phyloP scores from a whole-genome alignment of 2,113 vertebrate species.

The Carassius gibelio region DNA sequence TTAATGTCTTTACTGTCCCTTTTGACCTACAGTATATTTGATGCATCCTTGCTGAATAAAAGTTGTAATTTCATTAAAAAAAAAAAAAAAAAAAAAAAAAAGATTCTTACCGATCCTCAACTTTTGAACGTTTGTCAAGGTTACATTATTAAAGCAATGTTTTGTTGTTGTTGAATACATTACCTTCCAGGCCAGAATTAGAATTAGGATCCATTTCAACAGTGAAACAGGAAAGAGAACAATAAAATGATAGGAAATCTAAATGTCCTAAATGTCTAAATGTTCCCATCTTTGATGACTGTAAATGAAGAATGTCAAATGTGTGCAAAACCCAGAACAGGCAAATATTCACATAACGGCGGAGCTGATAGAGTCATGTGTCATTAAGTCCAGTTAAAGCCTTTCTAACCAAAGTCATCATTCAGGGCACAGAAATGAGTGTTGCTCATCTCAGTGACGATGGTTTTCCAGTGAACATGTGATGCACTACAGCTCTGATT shows the following conservation, averaged over 20 bases:
- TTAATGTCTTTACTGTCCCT: background rate
- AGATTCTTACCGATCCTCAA: too few relatives aligned
- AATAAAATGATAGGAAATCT: conserved; percentile 64
- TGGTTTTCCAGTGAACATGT: conserved; percentile 36
- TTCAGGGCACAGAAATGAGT: conserved; percentile 72
- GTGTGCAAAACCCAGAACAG: conserved; percentile 74
- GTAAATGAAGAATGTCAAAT: conserved; percentile 65
- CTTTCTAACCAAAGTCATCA: conserved; percentile 73
- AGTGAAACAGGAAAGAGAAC: conserved; percentile 53
- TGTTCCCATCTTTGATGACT: conserved; percentile 66
- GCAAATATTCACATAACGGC: conserved; percentile 80
- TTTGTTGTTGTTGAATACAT: background rate
- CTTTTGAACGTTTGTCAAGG: background rate
- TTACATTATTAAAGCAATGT: background rate
- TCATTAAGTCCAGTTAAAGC: conserved; percentile 84
- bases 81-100: too few relatives aligned
- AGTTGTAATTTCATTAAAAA: too few relatives aligned
- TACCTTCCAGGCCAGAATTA: background rate
- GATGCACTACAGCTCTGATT: conserved; percentile 26
- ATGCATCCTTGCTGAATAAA: background rate
- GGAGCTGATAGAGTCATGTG: conserved; percentile 79
- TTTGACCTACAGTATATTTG: background rate
- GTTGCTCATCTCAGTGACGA: conserved; percentile 69
- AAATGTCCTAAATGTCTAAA: conserved; percentile 65
- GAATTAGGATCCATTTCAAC: conserved; percentile 44